These are phyloP conservation scores for Caenorhabditis briggsae DNA, from an alignment of 1,140 invertebrate genomes.

Conservation along the genomic window DNA sequence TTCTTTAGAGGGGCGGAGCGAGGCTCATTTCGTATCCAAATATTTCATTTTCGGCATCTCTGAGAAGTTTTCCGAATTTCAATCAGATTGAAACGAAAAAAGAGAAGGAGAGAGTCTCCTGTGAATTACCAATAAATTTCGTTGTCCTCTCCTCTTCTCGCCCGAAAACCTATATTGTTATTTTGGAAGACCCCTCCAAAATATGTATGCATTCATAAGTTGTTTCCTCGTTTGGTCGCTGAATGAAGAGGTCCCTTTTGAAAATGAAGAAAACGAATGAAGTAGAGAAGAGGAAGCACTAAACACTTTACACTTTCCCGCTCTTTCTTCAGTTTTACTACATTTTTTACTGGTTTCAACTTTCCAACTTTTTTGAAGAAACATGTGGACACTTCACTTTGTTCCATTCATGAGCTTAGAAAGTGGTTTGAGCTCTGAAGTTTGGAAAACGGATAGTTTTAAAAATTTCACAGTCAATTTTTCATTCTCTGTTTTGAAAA, in stretches of 20 bases:
- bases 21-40: slow-evolving; percentile 35
- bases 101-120: background rate
- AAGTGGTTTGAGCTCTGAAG: background rate
- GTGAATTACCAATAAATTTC: slow-evolving; percentile 23
- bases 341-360: slow-evolving; percentile 47
- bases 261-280: background rate
- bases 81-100: background rate
- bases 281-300: slow-evolving; percentile 13
- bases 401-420: background rate
- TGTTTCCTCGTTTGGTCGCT: background rate
- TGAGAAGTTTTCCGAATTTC: background rate
- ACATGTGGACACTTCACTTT: slow-evolving; percentile 6
- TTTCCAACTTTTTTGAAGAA: background rate
- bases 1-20: background rate
- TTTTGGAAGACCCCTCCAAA: slow-evolving; percentile 17
- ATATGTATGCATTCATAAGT: slow-evolving; percentile 52
- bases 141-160: background rate
- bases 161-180: slow-evolving; percentile 7
- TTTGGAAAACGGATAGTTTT: background rate
- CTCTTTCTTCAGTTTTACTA: slow-evolving; percentile 35
- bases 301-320: slow-evolving; percentile 53
- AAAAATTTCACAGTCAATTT: background rate
- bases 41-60: slow-evolving; percentile 31
- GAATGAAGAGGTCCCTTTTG: slow-evolving; percentile 44
- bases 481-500: background rate